Base-by-base conservation (phyloP, 2,113 vertebrate species). In the Tetrax tetrax region DNA sequence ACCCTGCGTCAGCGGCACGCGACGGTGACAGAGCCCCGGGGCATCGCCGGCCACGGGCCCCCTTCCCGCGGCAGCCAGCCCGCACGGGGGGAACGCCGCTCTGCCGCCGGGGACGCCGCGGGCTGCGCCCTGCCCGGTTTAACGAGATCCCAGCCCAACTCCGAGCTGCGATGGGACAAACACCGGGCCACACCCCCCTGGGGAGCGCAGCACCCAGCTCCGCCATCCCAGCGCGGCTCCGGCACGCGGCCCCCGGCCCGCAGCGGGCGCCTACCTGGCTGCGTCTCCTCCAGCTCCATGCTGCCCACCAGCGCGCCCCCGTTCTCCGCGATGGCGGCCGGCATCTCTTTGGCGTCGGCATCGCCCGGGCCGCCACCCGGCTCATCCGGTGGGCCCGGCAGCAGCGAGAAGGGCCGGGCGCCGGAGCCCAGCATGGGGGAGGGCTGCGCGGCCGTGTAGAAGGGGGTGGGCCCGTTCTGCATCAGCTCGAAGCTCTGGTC, bases 401-500 rank as follows among this genome's bases (percentile, higher is more conserved):
- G 95, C 53, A 97, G 93, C 12, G 97, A 94, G 95, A 98, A 98
- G 63, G 97, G 89, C 76, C 98, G 97, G 25, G 95, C 33, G 45
- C 93, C 89, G 6, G 98, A 97, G 79, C 95, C 97, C 96, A 98
- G 96, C 45, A 97, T 90, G 75, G 98, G 96, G 27, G 98, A 98
- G 65, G 98, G 93, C 92, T 97, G 97, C 20, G 97, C 78, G 28
- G 96, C 95, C 11, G 95, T 24, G n/a, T 97, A 98, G 97, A 98
- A 98, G n/a, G 96, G 63, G 12, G 91, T 70, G 2, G 98, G 97
- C 74, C 98, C 98, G 48, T 97, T 98, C 56, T 94, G 97, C 89
- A 98, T 94, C 95, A 98, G 95, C 90, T 98, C 98, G 6, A 98
- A 98, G 96, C 98, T 98, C 93, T 98, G 98, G 15, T 98, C 98